phyloP scores from a whole-genome alignment of 1,140 invertebrate species.

The Luehdorfia chinensis region DNA sequence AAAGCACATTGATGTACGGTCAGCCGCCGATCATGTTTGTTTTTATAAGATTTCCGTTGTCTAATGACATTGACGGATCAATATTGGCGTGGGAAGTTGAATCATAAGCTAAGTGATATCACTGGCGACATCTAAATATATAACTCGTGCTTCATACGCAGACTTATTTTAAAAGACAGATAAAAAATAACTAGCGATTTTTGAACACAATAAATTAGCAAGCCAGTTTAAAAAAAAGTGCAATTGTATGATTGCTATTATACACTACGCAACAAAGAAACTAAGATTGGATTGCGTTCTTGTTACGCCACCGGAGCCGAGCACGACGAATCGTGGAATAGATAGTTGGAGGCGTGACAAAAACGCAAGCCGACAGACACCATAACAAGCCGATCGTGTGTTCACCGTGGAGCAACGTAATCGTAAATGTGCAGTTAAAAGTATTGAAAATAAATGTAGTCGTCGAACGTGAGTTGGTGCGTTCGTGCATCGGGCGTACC shows the following conservation, averaged over 20 bases:
- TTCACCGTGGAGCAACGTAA: slow-evolving; percentile 58
- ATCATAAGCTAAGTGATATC: slow-evolving; percentile 27
- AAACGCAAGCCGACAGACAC: slow-evolving; percentile 36
- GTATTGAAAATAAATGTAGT: no score
- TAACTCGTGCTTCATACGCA: no score
- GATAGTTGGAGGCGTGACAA: slow-evolving; percentile 28
- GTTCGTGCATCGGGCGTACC: slow-evolving; percentile 42
- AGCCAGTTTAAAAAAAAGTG: not conserved
- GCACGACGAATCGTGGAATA: no score
- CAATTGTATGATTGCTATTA: no score
- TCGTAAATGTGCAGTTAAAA: slow-evolving; percentile 18
- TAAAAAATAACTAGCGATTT: not conserved
- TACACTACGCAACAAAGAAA: slow-evolving; percentile 9
- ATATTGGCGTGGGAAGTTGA: slow-evolving; percentile 26
- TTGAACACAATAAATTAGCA: not conserved
- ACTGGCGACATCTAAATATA: slow-evolving; percentile 15
- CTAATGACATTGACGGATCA: slow-evolving; percentile 15
- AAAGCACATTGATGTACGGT: no score
- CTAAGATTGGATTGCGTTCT: slow-evolving; percentile 30
- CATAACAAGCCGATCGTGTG: slow-evolving; percentile 55
- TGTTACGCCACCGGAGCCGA: slow-evolving; percentile 21
- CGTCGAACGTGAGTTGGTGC: slow-evolving; percentile 7
- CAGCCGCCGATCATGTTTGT: no score
- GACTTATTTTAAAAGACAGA: not conserved
- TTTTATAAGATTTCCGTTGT: slow-evolving; percentile 25